These are phyloP conservation scores for Galeopsomyia nigrocyanea DNA, from an alignment of 2,888 invertebrate species.

Conservation along the genomic window DNA sequence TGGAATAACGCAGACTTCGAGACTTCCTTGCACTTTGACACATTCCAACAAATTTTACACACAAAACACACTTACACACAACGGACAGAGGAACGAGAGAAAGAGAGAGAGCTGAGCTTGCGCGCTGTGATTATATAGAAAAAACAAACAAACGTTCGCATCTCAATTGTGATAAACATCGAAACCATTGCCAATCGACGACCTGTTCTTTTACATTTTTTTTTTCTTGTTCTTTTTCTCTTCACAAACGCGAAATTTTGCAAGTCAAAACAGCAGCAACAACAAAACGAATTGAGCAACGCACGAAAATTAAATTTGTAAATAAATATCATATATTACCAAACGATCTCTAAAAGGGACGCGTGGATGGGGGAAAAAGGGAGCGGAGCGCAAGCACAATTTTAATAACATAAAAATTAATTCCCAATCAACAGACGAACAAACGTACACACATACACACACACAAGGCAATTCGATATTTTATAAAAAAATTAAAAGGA, in stretches of 20 bases:
- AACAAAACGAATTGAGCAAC: conserved; percentile 18
- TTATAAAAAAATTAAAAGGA: conserved; percentile 31
- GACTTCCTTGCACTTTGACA: conserved; percentile 42
- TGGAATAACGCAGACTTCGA: conserved; percentile 17
- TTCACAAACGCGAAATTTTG: too few relatives aligned
- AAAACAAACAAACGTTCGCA: not conserved
- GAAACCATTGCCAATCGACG: conserved; percentile 37
- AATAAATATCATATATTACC: conserved; percentile 28
- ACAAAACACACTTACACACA: not conserved
- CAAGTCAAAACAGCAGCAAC: too few relatives aligned
- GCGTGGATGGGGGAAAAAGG: conserved; percentile 18
- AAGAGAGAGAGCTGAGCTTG: conserved; percentile 18
- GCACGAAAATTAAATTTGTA: conserved; percentile 37
- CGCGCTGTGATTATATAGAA: conserved; percentile 25
- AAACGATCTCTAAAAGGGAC: conserved; percentile 31
- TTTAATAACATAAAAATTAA: conserved; percentile 4
- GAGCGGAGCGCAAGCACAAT: conserved; percentile 4
- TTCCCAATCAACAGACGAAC: too few relatives aligned
- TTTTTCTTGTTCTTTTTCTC: too few relatives aligned
- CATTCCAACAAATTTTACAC: conserved; percentile 26
- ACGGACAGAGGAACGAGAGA: conserved; percentile 23
- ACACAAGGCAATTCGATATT: conserved; percentile 45
- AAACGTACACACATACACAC: not conserved
- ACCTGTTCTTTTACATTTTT: too few relatives aligned
- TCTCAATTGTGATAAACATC: conserved; percentile 41